Conservation (phyloP, 2,888 invertebrate genomes). For the Pandemis cinnamomeana region DNA sequence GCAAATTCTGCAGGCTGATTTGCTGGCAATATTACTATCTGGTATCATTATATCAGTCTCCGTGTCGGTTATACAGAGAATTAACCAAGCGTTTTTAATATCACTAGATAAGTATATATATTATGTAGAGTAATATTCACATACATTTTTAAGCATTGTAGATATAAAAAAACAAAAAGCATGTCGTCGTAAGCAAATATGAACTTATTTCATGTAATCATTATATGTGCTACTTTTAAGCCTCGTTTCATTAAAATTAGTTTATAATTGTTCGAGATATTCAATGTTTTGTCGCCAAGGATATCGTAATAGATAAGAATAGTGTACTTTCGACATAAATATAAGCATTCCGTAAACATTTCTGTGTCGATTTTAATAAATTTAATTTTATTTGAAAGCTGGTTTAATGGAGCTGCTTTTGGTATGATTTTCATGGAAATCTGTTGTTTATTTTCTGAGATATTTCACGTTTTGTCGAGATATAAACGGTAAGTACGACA, state of each 20-base stretch:
- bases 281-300: not conserved
- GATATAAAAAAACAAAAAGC: too few relatives aligned
- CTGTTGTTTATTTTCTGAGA: not conserved
- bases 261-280: not conserved
- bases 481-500: conserved; percentile 44
- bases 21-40: too few relatives aligned
- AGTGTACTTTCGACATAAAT: not conserved
- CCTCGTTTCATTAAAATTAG: not conserved
- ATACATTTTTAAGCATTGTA: too few relatives aligned
- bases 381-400: not conserved
- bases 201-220: too few relatives aligned
- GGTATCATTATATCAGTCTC: too few relatives aligned
- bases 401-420: not conserved
- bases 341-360: not conserved
- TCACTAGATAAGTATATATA: too few relatives aligned
- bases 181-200: too few relatives aligned
- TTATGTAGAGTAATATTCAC: too few relatives aligned
- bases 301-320: not conserved
- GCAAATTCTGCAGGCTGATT: too few relatives aligned
- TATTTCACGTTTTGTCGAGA: not conserved
- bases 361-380: not conserved
- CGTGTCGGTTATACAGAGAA: too few relatives aligned
- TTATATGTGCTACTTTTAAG: not conserved
- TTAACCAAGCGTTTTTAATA: too few relatives aligned
- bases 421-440: not conserved